Evolutionary conservation across 2,888 invertebrate species (phyloP).

Genomic region (Sceliomorpha sp.): DNA sequence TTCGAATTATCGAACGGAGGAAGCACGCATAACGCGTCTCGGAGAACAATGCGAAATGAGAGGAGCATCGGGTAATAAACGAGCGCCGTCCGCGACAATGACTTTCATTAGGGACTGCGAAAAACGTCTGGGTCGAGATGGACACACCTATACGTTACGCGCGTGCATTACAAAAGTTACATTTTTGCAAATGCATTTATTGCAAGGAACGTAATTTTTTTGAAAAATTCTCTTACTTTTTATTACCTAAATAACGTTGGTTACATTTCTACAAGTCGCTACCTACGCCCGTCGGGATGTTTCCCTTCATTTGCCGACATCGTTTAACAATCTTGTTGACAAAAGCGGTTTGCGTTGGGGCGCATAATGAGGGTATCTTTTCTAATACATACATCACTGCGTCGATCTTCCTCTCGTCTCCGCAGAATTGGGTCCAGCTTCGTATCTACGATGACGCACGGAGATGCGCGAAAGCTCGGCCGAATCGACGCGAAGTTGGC

Average conservation of each 20-base stretch:
- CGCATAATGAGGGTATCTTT: no score
- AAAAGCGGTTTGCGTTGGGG: no score
- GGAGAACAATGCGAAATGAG: constrained; percentile 43
- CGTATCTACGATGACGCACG: constrained; percentile 17
- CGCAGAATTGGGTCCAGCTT: constrained; percentile 39
- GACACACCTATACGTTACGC: no score
- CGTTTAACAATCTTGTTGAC: no score
- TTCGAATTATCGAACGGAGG: constrained; percentile 51
- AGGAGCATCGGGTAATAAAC: constrained; percentile 42
- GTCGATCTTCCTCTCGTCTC: constrained; percentile 29
- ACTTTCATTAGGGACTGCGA: constrained; percentile 43
- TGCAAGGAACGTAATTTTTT: no score
- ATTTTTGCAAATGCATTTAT: no score
- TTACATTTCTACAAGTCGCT: no score
- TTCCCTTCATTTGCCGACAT: no score
- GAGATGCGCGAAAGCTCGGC: constrained; percentile 9
- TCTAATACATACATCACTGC: constrained; percentile 27
- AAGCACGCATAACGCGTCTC: constrained; percentile 41
- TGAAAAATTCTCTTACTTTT: no score
- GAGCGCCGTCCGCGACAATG: constrained; percentile 51
- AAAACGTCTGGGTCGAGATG: constrained; percentile 6
- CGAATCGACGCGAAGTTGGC: constrained; percentile 33
- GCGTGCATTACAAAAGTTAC: no score
- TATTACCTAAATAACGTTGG: no score
- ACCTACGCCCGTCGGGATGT: no score